Percentiles rank a stretch among this genome's conserved stretches.
Conservation (phyloP, 2,113 vertebrate species). For the Nycticebus coucang region DNA sequence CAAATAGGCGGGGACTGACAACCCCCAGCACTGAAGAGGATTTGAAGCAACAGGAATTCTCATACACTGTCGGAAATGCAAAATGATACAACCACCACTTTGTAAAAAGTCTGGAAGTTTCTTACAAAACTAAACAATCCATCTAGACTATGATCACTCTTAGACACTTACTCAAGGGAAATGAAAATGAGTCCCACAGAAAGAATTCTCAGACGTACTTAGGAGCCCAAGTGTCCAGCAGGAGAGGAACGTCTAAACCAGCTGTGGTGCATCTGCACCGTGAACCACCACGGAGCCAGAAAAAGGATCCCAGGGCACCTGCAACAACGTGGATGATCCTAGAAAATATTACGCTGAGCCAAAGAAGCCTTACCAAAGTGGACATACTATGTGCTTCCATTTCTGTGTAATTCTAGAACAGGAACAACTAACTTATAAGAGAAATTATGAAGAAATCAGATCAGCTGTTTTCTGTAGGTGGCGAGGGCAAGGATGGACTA, state of each 20-base stretch:
- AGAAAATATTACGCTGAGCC: not conserved
- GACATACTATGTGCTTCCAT: not conserved
- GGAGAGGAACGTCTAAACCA: not conserved
- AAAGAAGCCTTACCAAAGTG: not conserved
- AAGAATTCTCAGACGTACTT: not conserved
- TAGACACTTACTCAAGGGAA: not conserved
- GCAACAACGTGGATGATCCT: fast-evolving
- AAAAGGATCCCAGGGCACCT: not conserved
- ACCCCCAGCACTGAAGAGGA: not conserved
- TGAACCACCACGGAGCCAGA: not conserved
- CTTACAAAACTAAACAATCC: not conserved
- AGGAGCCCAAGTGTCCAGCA: not conserved
- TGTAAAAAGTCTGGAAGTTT: not conserved
- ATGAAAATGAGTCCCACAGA: not conserved
- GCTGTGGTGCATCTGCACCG: not conserved
- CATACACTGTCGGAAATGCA: not conserved
- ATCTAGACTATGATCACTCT: not conserved
- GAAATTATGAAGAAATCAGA: not conserved
- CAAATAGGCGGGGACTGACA: not conserved
- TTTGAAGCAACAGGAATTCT: not conserved
- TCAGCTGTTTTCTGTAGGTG: not conserved
- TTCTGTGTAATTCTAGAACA: not conserved
- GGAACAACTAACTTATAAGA: not conserved
- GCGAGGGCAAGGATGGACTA: not conserved
- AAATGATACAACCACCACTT: not conserved